Evolutionary conservation across 2,113 vertebrate genomes (phyloP).

Genomic region (Tachysurus vachellii): DNA sequence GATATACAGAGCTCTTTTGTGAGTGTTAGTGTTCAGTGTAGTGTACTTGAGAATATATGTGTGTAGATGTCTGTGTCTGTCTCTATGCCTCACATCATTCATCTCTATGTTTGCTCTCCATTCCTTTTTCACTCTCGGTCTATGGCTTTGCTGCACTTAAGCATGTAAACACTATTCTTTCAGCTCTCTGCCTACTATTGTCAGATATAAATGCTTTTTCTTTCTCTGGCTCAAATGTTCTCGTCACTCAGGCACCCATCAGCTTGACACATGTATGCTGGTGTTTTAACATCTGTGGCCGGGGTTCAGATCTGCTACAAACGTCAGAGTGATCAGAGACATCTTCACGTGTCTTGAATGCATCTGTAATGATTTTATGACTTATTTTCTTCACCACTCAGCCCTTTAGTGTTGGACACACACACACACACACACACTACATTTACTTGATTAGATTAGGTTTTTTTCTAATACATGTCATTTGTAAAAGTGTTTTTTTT

Average conservation of each 20-base stretch:
- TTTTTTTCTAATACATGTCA: background rate
- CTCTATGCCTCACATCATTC: background rate
- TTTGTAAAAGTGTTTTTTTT: background rate
- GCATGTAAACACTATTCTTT: background rate
- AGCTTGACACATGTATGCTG: constrained; percentile 1
- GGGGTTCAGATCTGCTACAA: background rate
- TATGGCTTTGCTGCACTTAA: constrained; percentile 5
- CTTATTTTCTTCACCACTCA: background rate
- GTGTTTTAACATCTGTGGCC: constrained; percentile 7
- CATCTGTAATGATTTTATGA: background rate
- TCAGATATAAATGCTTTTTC: constrained; percentile 20
- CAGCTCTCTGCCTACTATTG: constrained; percentile 18
- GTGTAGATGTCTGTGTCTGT: no score
- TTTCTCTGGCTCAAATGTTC: background rate
- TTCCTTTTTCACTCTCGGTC: constrained; percentile 44
- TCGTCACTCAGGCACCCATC: background rate
- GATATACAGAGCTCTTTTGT: background rate
- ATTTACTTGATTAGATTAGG: background rate
- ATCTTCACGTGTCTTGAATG: background rate
- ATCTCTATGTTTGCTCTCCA: background rate
- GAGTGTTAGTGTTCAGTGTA: background rate
- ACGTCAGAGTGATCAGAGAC: background rate
- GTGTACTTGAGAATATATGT: background rate
- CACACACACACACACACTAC: background rate
- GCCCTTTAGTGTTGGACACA: background rate